Evolutionary conservation across 2,113 vertebrate species (phyloP).

Genomic region (Rattus rattus): DNA sequence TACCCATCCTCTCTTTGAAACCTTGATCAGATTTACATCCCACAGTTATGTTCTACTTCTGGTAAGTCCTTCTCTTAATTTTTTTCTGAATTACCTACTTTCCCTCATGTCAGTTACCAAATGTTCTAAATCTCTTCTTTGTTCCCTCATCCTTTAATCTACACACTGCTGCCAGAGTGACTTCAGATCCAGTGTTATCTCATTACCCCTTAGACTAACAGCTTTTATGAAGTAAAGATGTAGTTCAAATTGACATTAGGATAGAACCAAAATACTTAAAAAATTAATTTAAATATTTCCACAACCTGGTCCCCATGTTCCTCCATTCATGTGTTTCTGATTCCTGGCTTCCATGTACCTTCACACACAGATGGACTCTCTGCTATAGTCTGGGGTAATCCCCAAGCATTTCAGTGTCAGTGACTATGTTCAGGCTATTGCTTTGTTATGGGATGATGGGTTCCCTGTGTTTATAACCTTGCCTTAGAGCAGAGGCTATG

Average conservation of each 20-base stretch:
- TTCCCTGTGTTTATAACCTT: background rate
- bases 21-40: background rate
- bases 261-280: background rate
- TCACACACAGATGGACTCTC: background rate
- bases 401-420: background rate
- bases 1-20: background rate
- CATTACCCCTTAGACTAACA: background rate
- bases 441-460: background rate
- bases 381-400: background rate
- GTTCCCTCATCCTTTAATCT: background rate
- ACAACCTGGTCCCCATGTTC: background rate
- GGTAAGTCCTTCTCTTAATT: background rate
- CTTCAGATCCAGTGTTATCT: background rate
- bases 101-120: background rate
- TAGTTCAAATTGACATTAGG: background rate
- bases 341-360: background rate
- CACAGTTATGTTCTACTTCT: background rate
- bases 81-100: background rate
- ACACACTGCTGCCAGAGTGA: background rate
- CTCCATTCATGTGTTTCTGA: background rate
- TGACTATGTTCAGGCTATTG: background rate
- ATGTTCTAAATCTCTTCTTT: background rate
- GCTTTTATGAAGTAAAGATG: background rate
- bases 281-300: background rate
- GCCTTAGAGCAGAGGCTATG: background rate